Base-by-base conservation (phyloP, 2,888 invertebrate genomes). In the Monoplex corrugatus region DNA sequence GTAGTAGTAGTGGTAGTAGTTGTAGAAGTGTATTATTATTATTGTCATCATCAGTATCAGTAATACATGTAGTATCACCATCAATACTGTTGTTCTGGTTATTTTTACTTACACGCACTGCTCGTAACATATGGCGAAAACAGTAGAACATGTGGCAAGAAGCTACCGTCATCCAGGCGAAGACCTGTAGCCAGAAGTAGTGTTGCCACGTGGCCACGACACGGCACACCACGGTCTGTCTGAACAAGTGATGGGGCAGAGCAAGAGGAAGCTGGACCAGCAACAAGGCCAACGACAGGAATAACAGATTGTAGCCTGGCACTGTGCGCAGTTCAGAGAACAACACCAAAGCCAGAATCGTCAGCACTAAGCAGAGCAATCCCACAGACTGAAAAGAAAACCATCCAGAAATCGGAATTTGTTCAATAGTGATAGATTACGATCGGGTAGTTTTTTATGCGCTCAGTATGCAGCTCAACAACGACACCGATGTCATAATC, bases 121-220 rank as follows among this genome's bases (percentile, higher is more conserved):
- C 68, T 28, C 68, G 68, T n/a, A 68, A 6, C 23, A 68, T n/a
- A 3, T 23, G 68, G 23, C 68, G 68, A n/a, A 68, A 68, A n/a
- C 23, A 28, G 28, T 28, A 28, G 68, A 68, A 68, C 68, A 68
- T 68, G 68, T 68, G 68, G n/a, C 68, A 16, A n/a, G 68, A 68
- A 68, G 68, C 68, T 6, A 68, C 1, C 23, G 28, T 68, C 68
- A 68, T 68, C 68, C 68, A 68, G 68, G 68, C 68, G 68, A 68
- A 68, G 68, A 68, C 68, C 28, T 68, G 68, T n/a, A 68, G 68
- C 68, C 68, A 68, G 68, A 68, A 68, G 68, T 68, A 68, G 28
- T 68, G 68, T 6, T 28, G 28, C 68, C 68, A 68, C 68, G 28
- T 3, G 2, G 68, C 68, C 68, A 68, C 23, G 28, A n/a, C 68